Conservation (phyloP, 1,140 invertebrate genomes). For the Drosophila ficusphila region DNA sequence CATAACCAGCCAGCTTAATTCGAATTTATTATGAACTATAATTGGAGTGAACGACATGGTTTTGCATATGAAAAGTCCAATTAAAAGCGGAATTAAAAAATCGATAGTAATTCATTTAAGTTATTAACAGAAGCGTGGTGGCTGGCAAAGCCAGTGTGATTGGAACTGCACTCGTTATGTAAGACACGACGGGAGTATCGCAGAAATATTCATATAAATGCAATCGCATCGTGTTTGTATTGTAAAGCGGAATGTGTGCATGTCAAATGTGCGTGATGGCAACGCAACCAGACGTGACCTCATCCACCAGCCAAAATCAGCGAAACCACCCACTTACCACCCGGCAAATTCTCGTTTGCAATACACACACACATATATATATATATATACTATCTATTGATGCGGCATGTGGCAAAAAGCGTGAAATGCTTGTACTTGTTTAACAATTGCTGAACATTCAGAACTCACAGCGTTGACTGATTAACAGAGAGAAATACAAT, state of each 20-base stretch:
- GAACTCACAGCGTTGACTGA: too few species aligned
- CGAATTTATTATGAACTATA: slow-evolving; percentile 4
- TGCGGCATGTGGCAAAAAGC: slow-evolving; percentile 19
- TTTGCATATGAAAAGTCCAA: slow-evolving; percentile 6
- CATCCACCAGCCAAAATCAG: slow-evolving; percentile 15
- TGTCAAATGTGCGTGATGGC: slow-evolving; percentile 50
- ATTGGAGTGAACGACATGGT: slow-evolving; percentile 15
- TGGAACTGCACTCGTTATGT: slow-evolving; percentile 26
- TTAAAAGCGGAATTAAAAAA: slow-evolving; percentile 12
- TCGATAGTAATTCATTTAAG: slow-evolving; percentile 39
- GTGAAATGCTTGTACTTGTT: slow-evolving; percentile 42
- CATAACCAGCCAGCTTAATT: background rate
- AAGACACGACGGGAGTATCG: slow-evolving; percentile 11
- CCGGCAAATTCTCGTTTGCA: background rate
- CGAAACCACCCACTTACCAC: background rate
- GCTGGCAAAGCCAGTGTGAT: background rate
- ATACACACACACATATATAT: background rate
- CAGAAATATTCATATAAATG: slow-evolving; percentile 3
- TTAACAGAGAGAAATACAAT: background rate
- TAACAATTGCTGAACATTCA: slow-evolving; percentile 40
- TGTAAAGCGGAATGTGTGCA: slow-evolving; percentile 24
- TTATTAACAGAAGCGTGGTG: slow-evolving; percentile 8
- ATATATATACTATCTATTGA: background rate
- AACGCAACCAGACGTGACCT: slow-evolving; percentile 46
- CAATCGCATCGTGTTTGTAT: slow-evolving; percentile 1